These are phyloP conservation scores for Nemoura dubitans DNA, from an alignment of 2,888 invertebrate genomes.

Conservation along the genomic window DNA sequence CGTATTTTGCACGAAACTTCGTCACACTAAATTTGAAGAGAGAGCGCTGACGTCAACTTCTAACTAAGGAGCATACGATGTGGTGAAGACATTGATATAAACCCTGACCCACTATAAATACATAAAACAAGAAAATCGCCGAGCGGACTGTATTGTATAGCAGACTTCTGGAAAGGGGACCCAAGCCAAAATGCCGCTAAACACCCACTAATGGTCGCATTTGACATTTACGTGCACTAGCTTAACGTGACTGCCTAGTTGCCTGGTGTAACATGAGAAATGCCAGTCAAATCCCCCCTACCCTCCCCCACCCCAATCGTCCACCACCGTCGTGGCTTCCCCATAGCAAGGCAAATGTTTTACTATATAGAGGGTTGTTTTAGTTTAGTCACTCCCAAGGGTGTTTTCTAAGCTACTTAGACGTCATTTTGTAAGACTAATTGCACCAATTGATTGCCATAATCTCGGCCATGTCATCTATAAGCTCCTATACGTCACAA, in stretches of 20 bases:
- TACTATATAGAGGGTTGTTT: constrained; percentile 3
- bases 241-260: not conserved
- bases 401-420: constrained; percentile 26
- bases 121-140: not conserved
- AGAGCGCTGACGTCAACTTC: too few species aligned
- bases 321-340: not conserved
- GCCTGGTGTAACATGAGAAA: not conserved
- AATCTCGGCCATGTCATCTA: not conserved
- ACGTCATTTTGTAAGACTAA: constrained; percentile 7
- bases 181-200: not conserved
- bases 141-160: not conserved
- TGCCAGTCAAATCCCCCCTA: not conserved
- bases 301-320: not conserved
- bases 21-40: too few species aligned
- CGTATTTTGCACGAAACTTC: too few species aligned
- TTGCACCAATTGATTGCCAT: not conserved
- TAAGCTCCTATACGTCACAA: not conserved
- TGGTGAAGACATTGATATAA: too few species aligned
- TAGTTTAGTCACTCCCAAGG: constrained; percentile 24
- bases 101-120: too few species aligned
- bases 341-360: not conserved
- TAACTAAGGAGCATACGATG: too few species aligned
- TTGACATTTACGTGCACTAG: constrained; percentile 7
- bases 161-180: not conserved
- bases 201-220: not conserved